phyloP scores from a whole-genome alignment of 2,888 invertebrate species.

The Diaperis boleti region DNA sequence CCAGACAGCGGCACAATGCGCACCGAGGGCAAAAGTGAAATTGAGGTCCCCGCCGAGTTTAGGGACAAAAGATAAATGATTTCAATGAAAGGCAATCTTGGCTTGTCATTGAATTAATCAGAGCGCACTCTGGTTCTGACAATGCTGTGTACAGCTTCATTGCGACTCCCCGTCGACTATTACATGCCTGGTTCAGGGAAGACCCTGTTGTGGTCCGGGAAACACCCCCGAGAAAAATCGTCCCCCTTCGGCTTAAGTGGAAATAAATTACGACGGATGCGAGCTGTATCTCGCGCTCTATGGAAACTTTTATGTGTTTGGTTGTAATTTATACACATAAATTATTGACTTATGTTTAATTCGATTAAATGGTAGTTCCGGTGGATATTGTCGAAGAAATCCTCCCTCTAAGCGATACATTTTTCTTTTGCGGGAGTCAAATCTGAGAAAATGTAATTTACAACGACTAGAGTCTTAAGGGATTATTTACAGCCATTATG shows the following conservation, averaged over 20 bases:
- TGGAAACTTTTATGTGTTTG: conserved; percentile 49
- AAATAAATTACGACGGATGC: conserved; percentile 50
- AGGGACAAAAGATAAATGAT: conserved; percentile 57
- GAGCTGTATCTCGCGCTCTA: conserved; percentile 40
- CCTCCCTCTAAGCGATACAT: too few relatives aligned
- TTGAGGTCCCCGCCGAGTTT: conserved; percentile 42
- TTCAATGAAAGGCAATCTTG: conserved; percentile 57
- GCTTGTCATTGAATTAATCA: conserved; percentile 61
- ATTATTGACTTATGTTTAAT: conserved; percentile 50
- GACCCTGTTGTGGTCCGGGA: too few relatives aligned
- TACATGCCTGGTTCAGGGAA: conserved; percentile 35
- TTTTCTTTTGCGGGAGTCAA: too few relatives aligned
- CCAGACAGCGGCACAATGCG: conserved; percentile 42
- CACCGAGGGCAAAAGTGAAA: conserved; percentile 42
- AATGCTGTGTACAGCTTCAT: conserved; percentile 56
- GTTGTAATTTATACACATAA: conserved; percentile 51
- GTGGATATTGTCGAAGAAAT: too few relatives aligned
- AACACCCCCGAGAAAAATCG: conserved; percentile 32
- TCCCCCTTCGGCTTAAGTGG: conserved; percentile 49
- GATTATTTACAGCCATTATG: too few relatives aligned
- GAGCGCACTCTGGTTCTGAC: conserved; percentile 55
- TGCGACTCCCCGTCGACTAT: conserved; percentile 47
- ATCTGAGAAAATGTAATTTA: too few relatives aligned
- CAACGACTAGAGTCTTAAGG: too few relatives aligned
- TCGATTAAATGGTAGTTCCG: conserved; percentile 37